Evolutionary conservation across 1,140 invertebrate genomes (phyloP).

Genomic region (Lysiphlebus fabarum): DNA sequence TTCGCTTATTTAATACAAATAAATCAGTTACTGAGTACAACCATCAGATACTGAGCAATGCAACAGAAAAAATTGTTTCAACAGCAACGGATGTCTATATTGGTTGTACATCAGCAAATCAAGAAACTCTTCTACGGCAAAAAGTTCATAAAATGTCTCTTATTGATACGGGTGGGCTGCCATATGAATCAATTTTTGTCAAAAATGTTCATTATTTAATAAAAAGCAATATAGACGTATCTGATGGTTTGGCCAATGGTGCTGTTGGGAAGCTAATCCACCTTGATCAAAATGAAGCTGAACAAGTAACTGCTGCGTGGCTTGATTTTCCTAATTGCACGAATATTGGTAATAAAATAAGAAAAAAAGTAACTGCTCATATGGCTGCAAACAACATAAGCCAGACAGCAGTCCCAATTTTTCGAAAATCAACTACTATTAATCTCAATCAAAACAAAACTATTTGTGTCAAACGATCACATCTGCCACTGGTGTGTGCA

Average conservation of each 20-base stretch:
- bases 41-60: not conserved
- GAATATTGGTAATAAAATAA: constrained; percentile 1
- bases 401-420: not conserved
- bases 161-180: not conserved
- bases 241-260: constrained; percentile 4
- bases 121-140: not conserved
- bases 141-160: not conserved
- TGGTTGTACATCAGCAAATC: not conserved
- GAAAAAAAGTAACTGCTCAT: not conserved
- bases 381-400: not conserved
- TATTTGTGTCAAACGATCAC: constrained; percentile 17
- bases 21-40: not conserved
- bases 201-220: not conserved
- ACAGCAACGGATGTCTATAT: not conserved
- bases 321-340: not conserved
- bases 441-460: constrained; percentile 19
- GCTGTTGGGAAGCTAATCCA: not conserved
- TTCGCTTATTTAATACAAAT: constrained; percentile 25
- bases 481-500: constrained; percentile 17
- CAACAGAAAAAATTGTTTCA: not conserved
- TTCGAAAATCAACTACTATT: constrained; percentile 1
- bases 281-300: not conserved
- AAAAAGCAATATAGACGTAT: not conserved
- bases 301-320: not conserved
- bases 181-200: not conserved